Evolutionary conservation across 2,113 vertebrate genomes (phyloP).

Genomic region (Etia nguti): DNA sequence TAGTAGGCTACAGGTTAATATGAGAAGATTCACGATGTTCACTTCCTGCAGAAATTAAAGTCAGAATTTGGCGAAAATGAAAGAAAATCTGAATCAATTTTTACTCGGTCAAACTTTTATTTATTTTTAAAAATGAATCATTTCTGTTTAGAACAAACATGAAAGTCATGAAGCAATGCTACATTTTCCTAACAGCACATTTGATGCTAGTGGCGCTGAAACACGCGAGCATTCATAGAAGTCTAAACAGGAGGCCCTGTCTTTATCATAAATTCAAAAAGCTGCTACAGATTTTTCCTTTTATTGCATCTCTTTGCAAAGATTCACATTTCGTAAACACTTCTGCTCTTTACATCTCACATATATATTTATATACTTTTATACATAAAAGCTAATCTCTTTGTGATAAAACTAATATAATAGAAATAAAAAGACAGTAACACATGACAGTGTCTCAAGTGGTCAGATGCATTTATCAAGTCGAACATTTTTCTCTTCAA

Average conservation of each 20-base stretch:
- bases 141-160: background rate
- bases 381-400: background rate
- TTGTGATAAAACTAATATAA: background rate
- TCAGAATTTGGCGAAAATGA: no score
- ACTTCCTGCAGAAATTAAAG: background rate
- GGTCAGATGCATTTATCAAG: background rate
- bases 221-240: background rate
- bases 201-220: background rate
- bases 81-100: background rate
- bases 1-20: background rate
- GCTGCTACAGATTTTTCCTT: background rate
- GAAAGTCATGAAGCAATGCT: background rate
- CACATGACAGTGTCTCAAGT: background rate
- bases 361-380: background rate
- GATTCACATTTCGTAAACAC: background rate
- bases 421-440: background rate
- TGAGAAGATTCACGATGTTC: background rate
- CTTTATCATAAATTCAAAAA: background rate
- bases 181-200: background rate
- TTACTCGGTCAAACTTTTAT: background rate
- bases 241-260: background rate
- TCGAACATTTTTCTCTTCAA: background rate
- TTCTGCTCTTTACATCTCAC: background rate
- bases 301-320: background rate
- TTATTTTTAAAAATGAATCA: background rate